Base-by-base conservation (phyloP, 1,140 invertebrate species). In the Teleogryllus occipitalis region DNA sequence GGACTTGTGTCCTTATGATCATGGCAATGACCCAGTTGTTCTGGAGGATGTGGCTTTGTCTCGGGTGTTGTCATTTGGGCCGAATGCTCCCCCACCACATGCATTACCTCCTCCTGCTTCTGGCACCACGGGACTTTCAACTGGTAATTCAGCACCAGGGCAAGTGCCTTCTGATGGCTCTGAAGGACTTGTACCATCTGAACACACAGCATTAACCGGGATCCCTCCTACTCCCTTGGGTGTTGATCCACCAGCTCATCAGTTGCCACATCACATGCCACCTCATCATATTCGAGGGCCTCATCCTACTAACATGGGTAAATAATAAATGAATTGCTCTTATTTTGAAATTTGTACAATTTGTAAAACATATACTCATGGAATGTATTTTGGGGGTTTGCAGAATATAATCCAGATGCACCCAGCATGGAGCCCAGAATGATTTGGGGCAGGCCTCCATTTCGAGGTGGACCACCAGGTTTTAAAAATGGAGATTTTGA, bases 1-100 rank as follows among this genome's bases (percentile, higher is more conserved):
- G 10, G 97, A 98, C 87, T 90, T 96, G 75, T 99, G 97, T 87
- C 96, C 94, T 21, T 99, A 92, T 89, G 97, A 98, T 88, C 97
- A 99, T 87, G 97, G 97, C 18, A 90, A 91, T 7, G 97, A 98
- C 87, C 97, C 97, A 4, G 94, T 98, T 0, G 94, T 98, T 7
- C 87, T 98, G 18, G 96, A 98, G 84, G 95, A 97, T 86, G 90
- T 94, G 8, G 87, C 90, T 27, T 81, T 91, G 5, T 89, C 88
- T 80, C 84, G 87, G 7, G 89, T 91, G 47, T 83, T 92, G 65
- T 88, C 87, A 7, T 91, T 90, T 81, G 87, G 88, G 47, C 85
- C 86, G 0, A 83, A 85, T 48, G 74, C 83, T 12, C 82, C 81
- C 39, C 81, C 82, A 15, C 83, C 85, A 81, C 83, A 87, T 72